These are phyloP conservation scores for Erebia aethiops DNA, from an alignment of 2,888 invertebrate species.

Conservation along the genomic window DNA sequence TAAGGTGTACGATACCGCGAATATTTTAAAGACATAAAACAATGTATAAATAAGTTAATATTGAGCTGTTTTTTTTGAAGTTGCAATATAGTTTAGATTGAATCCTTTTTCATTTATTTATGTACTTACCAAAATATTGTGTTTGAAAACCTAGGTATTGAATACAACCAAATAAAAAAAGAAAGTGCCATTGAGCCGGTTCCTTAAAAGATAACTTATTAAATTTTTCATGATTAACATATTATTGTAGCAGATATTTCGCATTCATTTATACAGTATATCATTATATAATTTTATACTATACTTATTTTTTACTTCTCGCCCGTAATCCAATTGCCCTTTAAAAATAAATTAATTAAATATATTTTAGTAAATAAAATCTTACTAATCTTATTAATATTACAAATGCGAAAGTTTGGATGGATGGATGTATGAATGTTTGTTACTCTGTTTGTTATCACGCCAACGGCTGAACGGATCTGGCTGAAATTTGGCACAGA, in stretches of 20 bases:
- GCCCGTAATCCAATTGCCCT: constrained; percentile 12
- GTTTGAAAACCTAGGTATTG: constrained; percentile 26
- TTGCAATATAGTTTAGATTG: constrained; percentile 31
- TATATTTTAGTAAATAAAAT: too few species aligned
- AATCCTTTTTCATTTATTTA: constrained; percentile 27
- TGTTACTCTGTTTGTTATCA: too few species aligned
- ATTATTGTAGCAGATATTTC: constrained; percentile 58
- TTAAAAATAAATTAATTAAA: constrained; percentile 29
- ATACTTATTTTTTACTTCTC: constrained; percentile 30
- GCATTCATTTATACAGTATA: constrained; percentile 61
- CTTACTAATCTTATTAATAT: too few species aligned
- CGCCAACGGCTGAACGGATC: too few species aligned
- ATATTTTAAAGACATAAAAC: constrained; percentile 40
- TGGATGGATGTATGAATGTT: too few species aligned
- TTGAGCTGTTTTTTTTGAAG: constrained; percentile 28
- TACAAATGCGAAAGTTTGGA: too few species aligned
- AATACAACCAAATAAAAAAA: constrained; percentile 34
- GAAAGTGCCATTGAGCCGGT: constrained; percentile 70
- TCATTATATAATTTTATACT: constrained; percentile 72
- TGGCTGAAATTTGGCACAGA: too few species aligned
- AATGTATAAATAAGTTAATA: constrained; percentile 41
- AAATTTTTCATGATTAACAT: constrained; percentile 53
- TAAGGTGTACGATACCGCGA: constrained; percentile 41
- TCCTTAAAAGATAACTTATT: constrained; percentile 53
- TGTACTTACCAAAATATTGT: constrained; percentile 15